Evolutionary conservation across 2,113 vertebrate species (phyloP).

Genomic region (Suricata suricatta): DNA sequence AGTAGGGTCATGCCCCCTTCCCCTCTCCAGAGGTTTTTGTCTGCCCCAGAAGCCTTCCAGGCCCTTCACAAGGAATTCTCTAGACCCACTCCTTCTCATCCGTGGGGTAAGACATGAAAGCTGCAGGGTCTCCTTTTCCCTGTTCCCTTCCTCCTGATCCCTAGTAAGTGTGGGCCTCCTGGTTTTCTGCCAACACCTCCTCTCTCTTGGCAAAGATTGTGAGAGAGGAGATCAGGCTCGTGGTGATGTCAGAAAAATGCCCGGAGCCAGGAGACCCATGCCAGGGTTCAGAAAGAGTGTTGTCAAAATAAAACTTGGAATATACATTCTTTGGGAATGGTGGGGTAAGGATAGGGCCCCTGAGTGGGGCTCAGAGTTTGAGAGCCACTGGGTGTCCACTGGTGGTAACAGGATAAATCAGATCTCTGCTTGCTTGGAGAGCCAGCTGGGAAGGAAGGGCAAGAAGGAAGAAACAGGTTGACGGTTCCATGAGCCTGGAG

Average conservation of each 20-base stretch:
- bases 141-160: neutral
- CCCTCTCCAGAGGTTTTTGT: neutral
- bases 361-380: neutral
- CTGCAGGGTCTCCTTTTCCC: neutral
- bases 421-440: neutral
- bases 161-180: neutral
- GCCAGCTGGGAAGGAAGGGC: neutral
- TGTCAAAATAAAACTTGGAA: conserved; percentile 7
- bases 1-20: neutral
- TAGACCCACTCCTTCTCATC: neutral
- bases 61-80: neutral
- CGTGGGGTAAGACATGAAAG: neutral
- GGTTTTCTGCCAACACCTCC: neutral
- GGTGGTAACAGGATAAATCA: neutral
- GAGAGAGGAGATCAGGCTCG: neutral
- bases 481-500: neutral
- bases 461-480: neutral
- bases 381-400: neutral
- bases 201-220: neutral
- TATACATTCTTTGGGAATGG: neutral
- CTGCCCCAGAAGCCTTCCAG: neutral
- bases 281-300: neutral
- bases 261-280: neutral
- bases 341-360: neutral
- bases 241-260: neutral